Conservation (phyloP, 2,113 vertebrate genomes). For the Gymnorhina tibicen region DNA sequence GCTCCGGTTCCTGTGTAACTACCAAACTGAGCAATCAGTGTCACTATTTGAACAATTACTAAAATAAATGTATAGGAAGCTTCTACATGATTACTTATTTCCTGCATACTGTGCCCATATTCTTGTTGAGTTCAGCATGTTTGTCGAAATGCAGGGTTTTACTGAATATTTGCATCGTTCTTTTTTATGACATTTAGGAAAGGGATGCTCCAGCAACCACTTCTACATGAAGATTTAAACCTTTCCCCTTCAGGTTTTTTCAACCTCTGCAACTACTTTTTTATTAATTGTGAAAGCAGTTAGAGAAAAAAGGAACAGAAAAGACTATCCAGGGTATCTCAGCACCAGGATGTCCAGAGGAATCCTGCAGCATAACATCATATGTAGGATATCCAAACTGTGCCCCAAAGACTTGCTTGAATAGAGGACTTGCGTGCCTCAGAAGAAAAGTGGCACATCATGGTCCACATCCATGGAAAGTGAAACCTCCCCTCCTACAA, state of each 20-base stretch:
- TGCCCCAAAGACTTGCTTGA: background rate
- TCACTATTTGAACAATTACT: background rate
- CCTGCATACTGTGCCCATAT: background rate
- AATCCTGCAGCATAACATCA: background rate
- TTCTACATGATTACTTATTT: slow-evolving; percentile 12
- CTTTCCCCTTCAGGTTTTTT: background rate
- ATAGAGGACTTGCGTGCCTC: too few relatives aligned
- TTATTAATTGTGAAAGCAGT: background rate
- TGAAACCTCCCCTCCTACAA: background rate
- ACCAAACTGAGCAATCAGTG: background rate
- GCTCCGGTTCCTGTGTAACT: background rate
- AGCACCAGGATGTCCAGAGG: background rate
- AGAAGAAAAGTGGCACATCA: background rate
- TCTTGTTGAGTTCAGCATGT: slow-evolving; percentile 12
- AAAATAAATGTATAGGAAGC: background rate
- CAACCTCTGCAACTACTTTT: background rate
- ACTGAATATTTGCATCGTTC: background rate
- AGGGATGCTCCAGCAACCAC: background rate
- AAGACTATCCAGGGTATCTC: background rate
- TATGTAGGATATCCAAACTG: background rate
- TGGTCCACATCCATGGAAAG: background rate
- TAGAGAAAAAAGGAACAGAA: background rate
- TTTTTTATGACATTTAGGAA: background rate
- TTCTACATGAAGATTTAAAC: background rate
- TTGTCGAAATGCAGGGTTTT: background rate